Evolutionary conservation across 2,888 invertebrate genomes (phyloP), one percentile per base, ranked within the genome.

Genomic region (Machimus atricapillus): DNA sequence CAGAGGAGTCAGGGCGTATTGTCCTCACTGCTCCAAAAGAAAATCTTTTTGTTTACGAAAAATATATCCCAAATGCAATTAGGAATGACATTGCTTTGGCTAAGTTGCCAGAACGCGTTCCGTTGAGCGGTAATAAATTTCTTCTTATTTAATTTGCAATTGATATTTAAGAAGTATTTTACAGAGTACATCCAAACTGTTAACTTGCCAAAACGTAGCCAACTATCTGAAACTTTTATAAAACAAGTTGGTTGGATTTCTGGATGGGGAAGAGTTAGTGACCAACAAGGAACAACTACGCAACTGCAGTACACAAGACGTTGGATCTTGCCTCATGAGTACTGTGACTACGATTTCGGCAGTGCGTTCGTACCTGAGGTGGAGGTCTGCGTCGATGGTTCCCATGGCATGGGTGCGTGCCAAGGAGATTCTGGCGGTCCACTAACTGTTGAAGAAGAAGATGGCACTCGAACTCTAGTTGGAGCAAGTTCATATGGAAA

Each of bases 61-160:
- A 91, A 3, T 92, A 92, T 91, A 91, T 91, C 90, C 90, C 91
- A 19, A 66, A 66, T 12, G 23, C 90, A 90, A 2, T 92, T 8
- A 90, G 90, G 87, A 92, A 92, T 89, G 92, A 92, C 77, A 92
- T 92, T 87, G 92, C 92, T 2, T 85, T 92, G 16, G 90, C 92
- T 66, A 90, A 89, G 7, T 89, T 92, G 34, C 92, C 92, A 16
- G 89, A 91, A 88, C 89, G 91, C 14, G 89, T 92, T 31, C 89
- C 90, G 73, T 91, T 91, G 76, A 91, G 90, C 88, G 91, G 92
- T 92, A 88, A 90, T 37, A 0, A 0, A 1, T 31, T 8, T 8
- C 1, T 16, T 46, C 3, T 1, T 34, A 52, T 8, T 4, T 52
- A 6, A 6, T 16, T 74, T 19, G 4, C 37, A 76, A 46, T 23